Conservation (phyloP, 1,140 invertebrate genomes). For the Orius insidiosus region DNA sequence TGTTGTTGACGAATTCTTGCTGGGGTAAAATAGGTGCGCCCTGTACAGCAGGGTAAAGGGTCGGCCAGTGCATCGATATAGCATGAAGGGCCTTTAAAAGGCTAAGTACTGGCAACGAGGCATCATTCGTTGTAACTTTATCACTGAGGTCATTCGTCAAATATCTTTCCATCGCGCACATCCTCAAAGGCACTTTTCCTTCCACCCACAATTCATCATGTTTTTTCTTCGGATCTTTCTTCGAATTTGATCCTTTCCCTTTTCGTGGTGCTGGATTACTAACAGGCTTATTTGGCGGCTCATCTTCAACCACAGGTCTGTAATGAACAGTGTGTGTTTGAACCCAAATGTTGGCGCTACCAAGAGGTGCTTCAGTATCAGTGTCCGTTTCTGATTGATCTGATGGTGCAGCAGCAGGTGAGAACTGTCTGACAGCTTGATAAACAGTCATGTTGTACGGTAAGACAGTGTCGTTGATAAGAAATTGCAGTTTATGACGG, state of each 20-base stretch:
- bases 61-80: conserved; percentile 79
- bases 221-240: conserved; percentile 49
- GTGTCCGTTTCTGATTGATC: conserved; percentile 82
- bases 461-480: conserved; percentile 83
- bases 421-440: conserved; percentile 91
- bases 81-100: conserved; percentile 82
- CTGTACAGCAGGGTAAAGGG: conserved; percentile 41
- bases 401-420: conserved; percentile 48
- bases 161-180: conserved; percentile 53
- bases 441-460: conserved; percentile 99
- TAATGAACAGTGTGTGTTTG: conserved; percentile 96
- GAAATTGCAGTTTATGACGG: conserved; percentile 87
- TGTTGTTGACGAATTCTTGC: conserved; percentile 53
- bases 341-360: conserved; percentile 70
- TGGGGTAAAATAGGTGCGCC: conserved; percentile 34
- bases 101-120: conserved; percentile 76
- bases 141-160: conserved; percentile 49
- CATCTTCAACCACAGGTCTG: conserved; percentile 39
- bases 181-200: conserved; percentile 46
- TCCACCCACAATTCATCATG: conserved; percentile 67
- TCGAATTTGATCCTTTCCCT: conserved; percentile 53
- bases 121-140: conserved; percentile 66
- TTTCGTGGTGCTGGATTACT: conserved; percentile 34
- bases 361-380: conserved; percentile 75
- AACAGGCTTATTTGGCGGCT: conserved; percentile 26